Percentiles rank a stretch among this genome's conserved stretches.
Evolutionary conservation across 2,113 vertebrate genomes (phyloP).

Genomic region (Junco hyemalis): DNA sequence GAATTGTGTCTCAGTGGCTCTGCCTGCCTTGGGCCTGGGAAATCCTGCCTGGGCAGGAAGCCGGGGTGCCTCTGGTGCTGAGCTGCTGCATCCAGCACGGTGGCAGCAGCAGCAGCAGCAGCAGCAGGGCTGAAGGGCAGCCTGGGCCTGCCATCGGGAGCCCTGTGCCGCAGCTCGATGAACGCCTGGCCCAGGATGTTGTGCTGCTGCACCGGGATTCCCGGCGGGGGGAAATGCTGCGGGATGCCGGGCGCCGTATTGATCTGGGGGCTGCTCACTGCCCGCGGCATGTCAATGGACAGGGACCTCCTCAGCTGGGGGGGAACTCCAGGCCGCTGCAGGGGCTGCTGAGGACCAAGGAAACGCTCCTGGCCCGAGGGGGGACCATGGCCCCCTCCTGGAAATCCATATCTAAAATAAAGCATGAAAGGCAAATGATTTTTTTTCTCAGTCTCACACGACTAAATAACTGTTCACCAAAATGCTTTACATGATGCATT

Average conservation of each 20-base stretch:
- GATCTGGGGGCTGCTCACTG: conserved; percentile 64
- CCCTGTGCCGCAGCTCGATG: conserved; percentile 89
- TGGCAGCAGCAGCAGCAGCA: conserved; percentile 58
- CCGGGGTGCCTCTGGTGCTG: conserved; percentile 68
- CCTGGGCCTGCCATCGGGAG: conserved; percentile 83
- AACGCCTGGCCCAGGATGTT: conserved; percentile 91
- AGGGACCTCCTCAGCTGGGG: conserved; percentile 83
- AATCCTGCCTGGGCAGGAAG: conserved; percentile 78
- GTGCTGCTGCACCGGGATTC: conserved; percentile 85
- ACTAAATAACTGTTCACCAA: background rate
- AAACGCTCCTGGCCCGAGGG: conserved; percentile 82
- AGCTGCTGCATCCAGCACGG: conserved; percentile 71
- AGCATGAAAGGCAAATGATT: background rate
- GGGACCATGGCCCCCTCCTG: conserved; percentile 74
- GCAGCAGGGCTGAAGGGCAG: conserved; percentile 73
- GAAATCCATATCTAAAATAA: conserved; percentile 80
- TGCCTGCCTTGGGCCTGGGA: conserved; percentile 67
- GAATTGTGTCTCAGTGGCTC: conserved; percentile 68
- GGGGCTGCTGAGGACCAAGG: conserved; percentile 75
- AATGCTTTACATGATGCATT: background rate
- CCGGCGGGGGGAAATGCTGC: conserved; percentile 82
- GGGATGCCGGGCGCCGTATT: conserved; percentile 69
- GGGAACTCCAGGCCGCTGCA: conserved; percentile 75
- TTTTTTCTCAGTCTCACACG: background rate
- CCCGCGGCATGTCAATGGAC: conserved; percentile 76